A percentile compares a stretch with the other conserved stretches of the same genome.
These are phyloP conservation scores for Brachionus calyciflorus DNA, from an alignment of 1,140 invertebrate species.

Conservation along the genomic window DNA sequence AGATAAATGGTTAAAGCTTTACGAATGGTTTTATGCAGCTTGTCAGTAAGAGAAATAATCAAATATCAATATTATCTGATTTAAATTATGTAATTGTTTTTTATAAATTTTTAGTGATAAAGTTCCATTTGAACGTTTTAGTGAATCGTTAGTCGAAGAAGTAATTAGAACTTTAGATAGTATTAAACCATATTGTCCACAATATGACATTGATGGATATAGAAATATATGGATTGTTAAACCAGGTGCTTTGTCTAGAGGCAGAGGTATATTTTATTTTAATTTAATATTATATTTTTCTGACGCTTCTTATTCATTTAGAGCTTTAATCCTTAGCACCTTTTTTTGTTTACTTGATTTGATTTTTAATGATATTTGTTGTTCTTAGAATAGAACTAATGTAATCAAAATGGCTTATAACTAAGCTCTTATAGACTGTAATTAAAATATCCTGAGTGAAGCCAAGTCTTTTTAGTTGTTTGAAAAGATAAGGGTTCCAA, in stretches of 20 bases:
- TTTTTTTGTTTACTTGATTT: no score
- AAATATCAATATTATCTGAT: not conserved
- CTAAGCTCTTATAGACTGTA: no score
- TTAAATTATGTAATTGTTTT: slow-evolving; percentile 2
- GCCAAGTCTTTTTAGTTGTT: not conserved
- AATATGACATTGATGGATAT: slow-evolving; percentile 73
- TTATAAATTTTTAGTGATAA: slow-evolving; percentile 59
- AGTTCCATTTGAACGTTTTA: slow-evolving; percentile 56
- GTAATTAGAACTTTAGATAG: slow-evolving; percentile 63
- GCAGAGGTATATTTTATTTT: slow-evolving; percentile 63
- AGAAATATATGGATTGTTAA: slow-evolving; percentile 92
- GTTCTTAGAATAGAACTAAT: no score
- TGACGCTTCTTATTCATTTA: not conserved
- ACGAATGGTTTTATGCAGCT: slow-evolving; percentile 60
- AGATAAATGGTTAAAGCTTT: slow-evolving; percentile 80
- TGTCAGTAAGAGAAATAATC: not conserved
- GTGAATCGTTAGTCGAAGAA: slow-evolving; percentile 48
- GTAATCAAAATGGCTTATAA: no score
- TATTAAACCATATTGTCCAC: slow-evolving; percentile 71
- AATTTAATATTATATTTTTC: not conserved
- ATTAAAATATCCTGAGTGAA: no score
- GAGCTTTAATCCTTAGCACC: no score
- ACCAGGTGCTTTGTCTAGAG: slow-evolving; percentile 85
- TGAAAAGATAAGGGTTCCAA: no score
- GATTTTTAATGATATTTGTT: no score